Evolutionary conservation across 2,797 vertebrate genomes (phyloP).

Genomic region (Alauda arvensis): DNA sequence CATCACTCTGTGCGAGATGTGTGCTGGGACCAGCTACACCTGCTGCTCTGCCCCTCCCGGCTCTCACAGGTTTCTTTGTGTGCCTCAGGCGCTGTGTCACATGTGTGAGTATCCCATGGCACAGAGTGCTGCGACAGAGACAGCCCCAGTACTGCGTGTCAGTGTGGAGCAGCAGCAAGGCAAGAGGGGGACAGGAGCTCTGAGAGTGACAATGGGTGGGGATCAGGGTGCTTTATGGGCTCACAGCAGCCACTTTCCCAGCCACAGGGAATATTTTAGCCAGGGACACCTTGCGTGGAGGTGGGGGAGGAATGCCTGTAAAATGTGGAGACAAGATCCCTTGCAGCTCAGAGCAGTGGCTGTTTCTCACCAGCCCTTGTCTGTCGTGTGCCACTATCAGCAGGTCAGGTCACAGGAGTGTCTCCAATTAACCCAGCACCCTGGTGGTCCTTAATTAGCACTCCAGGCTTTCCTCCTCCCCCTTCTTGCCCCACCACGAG

Average conservation of each 20-base stretch:
- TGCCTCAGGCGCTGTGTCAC: background rate
- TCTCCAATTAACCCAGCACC: conserved; percentile 18
- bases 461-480: background rate
- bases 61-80: background rate
- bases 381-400: background rate
- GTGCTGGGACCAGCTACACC: background rate
- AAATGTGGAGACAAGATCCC: background rate
- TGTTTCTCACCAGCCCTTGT: background rate
- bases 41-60: background rate
- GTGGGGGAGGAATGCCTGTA: background rate
- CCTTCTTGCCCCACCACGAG: background rate
- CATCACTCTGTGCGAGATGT: rapidly evolving
- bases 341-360: background rate
- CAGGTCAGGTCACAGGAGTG: conserved; percentile 1
- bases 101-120: background rate
- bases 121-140: background rate
- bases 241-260: background rate
- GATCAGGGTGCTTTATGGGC: background rate
- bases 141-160: background rate
- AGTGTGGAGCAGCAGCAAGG: rapidly evolving
- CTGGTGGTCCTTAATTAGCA: conserved; percentile 3
- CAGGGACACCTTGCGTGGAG: background rate
- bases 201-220: background rate
- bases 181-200: background rate
- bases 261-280: background rate